phyloP scores from a whole-genome alignment of 2,113 vertebrate species.

The Tragulus kanchil region DNA sequence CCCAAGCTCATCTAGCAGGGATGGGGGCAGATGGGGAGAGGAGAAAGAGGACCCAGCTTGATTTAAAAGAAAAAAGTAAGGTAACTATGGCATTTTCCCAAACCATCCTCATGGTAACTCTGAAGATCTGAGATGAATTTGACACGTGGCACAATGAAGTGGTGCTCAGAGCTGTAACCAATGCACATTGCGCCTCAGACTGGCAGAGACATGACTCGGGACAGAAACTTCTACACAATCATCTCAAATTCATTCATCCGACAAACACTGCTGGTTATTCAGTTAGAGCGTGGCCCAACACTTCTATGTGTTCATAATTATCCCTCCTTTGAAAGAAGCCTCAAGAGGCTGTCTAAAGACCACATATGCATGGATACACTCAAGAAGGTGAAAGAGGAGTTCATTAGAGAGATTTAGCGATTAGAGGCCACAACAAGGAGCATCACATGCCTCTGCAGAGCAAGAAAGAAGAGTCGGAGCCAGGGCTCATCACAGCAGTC shows the following conservation, averaged over 20 bases:
- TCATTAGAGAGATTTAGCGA: background rate
- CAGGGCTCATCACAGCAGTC: background rate
- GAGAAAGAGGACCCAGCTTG: slow-evolving; percentile 83
- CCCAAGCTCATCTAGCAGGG: slow-evolving; percentile 96
- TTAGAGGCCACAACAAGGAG: background rate
- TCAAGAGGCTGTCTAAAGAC: background rate
- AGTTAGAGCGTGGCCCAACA: background rate
- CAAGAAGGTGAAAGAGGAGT: background rate
- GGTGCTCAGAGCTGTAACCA: background rate
- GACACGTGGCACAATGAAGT: background rate
- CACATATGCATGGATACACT: background rate
- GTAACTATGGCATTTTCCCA: slow-evolving; percentile 76
- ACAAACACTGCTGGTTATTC: background rate
- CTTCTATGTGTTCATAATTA: background rate
- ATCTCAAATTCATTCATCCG: slow-evolving; percentile 15
- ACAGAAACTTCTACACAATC: background rate
- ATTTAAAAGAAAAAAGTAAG: slow-evolving; percentile 80
- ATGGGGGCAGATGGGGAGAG: slow-evolving; percentile 74
- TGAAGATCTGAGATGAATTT: slow-evolving; percentile 38
- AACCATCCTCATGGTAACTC: slow-evolving; percentile 33
- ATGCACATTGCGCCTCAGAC: background rate
- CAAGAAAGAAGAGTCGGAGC: background rate
- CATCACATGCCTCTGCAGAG: background rate
- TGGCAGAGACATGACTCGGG: background rate
- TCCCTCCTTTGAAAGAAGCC: slow-evolving; percentile 24